A percentile compares a stretch with the other conserved stretches of the same genome.
Evolutionary conservation across 1,140 invertebrate species (phyloP).

Genomic region (Platyscapa corneri): DNA sequence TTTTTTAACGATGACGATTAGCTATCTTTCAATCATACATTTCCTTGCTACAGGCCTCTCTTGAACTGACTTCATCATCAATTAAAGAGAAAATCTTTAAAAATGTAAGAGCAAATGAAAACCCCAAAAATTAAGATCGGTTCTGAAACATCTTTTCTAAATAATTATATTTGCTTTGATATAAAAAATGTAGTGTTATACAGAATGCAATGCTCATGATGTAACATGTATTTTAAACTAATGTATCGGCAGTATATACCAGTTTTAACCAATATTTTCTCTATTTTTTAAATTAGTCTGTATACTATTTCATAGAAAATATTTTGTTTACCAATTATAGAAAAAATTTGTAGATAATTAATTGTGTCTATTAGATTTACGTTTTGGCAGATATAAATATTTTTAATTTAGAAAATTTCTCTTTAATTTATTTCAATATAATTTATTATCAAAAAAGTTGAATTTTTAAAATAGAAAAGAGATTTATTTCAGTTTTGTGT

Average conservation of each 20-base stretch:
- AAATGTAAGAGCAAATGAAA: slow-evolving; percentile 12
- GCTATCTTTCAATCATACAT: slow-evolving; percentile 15
- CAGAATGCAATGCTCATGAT: neutral
- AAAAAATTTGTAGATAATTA: neutral
- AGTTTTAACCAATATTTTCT: slow-evolving; percentile 9
- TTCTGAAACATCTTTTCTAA: neutral
- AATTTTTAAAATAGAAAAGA: too few species aligned
- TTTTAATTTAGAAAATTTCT: too few species aligned
- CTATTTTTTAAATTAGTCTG: neutral
- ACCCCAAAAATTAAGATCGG: neutral
- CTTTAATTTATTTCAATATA: too few species aligned
- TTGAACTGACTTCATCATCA: neutral
- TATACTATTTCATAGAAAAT: neutral
- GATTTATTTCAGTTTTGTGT: too few species aligned
- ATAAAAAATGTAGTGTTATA: neutral
- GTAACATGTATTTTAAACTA: neutral
- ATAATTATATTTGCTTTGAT: too few species aligned
- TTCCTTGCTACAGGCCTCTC: slow-evolving; percentile 30
- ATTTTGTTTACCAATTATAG: neutral
- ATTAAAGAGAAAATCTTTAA: neutral
- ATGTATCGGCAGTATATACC: neutral
- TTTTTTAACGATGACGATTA: slow-evolving; percentile 12
- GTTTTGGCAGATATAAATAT: too few species aligned
- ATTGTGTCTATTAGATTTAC: neutral
- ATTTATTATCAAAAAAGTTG: too few species aligned